phyloP scores from a whole-genome alignment of 2,797 vertebrate genomes.

The Hippocampus kuda region DNA sequence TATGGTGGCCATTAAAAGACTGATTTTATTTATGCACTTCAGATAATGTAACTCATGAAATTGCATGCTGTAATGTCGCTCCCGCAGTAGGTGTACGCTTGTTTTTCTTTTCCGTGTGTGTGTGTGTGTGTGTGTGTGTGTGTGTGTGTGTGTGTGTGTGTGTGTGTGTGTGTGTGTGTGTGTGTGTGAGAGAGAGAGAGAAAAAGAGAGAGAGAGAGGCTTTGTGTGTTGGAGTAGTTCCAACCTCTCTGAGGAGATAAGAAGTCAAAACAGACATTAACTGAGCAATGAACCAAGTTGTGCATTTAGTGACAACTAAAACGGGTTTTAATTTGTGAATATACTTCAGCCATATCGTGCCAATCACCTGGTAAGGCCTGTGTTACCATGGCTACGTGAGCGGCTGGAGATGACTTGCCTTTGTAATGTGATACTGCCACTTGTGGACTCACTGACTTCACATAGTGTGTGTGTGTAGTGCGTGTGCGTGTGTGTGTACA shows the following conservation, averaged over 20 bases:
- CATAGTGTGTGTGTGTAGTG: constrained; percentile 16
- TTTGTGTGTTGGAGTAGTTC: background rate
- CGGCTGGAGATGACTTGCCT: constrained; percentile 37
- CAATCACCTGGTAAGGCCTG: constrained; percentile 38
- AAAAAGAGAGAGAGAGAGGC: too few relatives aligned
- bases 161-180: too few relatives aligned
- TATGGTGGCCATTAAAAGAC: background rate
- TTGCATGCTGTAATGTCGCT: background rate
- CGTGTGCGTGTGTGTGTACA: constrained; percentile 16
- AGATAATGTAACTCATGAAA: background rate
- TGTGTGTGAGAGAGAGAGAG: too few relatives aligned
- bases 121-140: background rate
- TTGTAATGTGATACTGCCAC: constrained; percentile 18
- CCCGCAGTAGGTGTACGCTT: background rate
- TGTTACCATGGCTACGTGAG: constrained; percentile 58
- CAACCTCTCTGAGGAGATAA: background rate
- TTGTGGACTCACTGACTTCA: constrained; percentile 35
- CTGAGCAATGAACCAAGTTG: background rate
- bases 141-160: background rate
- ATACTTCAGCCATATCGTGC: constrained; percentile 9
- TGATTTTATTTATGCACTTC: background rate
- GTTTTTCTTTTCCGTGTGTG: background rate
- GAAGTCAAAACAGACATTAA: background rate
- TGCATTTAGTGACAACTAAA: background rate
- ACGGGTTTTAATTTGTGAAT: constrained; percentile 1